Conservation (phyloP, 2,797 vertebrate species). For the Anguilla anguilla region DNA sequence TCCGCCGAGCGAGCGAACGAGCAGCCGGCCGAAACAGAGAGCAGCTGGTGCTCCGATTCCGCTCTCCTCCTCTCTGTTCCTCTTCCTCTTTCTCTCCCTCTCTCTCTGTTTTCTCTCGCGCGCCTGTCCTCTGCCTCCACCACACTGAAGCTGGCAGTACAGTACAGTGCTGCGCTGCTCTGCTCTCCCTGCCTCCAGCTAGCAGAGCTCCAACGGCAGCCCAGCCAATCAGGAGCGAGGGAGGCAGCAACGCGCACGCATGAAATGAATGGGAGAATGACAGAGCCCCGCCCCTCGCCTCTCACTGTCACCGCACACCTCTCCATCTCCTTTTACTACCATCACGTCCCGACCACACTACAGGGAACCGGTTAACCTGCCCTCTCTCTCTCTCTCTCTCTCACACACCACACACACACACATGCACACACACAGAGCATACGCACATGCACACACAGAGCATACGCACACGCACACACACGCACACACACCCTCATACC, state of each 20-base stretch:
- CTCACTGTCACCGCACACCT: slow-evolving; percentile 18
- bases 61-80: slow-evolving; percentile 21
- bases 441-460: background rate
- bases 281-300: slow-evolving; percentile 40
- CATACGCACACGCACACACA: background rate
- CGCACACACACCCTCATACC: background rate
- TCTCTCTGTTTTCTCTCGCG: slow-evolving; percentile 38
- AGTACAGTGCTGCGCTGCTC: slow-evolving; percentile 47
- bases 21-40: background rate
- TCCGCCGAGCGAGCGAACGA: too few species aligned
- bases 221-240: slow-evolving; percentile 65
- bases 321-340: slow-evolving; percentile 35
- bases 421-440: background rate
- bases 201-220: slow-evolving; percentile 61
- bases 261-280: slow-evolving; percentile 62
- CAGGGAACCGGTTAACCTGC: slow-evolving; percentile 32
- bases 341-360: slow-evolving; percentile 36
- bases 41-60: background rate
- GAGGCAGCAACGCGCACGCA: slow-evolving; percentile 72
- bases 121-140: slow-evolving; percentile 57
- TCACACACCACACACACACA: too few species aligned
- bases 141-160: slow-evolving; percentile 60
- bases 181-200: slow-evolving; percentile 56
- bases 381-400: background rate
- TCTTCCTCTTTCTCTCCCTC: slow-evolving; percentile 36